Evolutionary conservation across 1,140 invertebrate species (phyloP).

Genomic region (Drosophila yakuba): DNA sequence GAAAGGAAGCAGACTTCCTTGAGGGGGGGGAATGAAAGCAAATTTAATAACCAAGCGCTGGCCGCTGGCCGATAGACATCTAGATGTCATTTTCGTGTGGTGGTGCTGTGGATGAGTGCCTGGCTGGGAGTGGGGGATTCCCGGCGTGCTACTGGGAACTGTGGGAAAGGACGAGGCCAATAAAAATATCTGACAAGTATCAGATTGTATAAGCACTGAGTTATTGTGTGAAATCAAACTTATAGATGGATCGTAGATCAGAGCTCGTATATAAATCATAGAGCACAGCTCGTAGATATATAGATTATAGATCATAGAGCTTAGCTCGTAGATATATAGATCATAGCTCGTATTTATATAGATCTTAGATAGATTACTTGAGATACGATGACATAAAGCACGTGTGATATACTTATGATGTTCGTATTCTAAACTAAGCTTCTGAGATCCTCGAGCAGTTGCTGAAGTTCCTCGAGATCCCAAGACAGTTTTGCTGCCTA

Average conservation of each 20-base stretch:
- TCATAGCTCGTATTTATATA: too few species aligned
- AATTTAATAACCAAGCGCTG: slow-evolving; percentile 61
- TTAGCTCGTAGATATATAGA: too few species aligned
- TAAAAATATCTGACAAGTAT: too few species aligned
- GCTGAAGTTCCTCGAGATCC: not conserved
- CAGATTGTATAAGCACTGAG: too few species aligned
- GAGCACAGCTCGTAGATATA: too few species aligned
- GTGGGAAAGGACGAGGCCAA: slow-evolving; percentile 43
- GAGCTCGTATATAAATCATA: too few species aligned
- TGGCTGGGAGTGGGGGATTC: not conserved
- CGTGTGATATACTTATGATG: too few species aligned
- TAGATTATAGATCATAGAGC: too few species aligned
- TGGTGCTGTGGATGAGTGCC: slow-evolving; percentile 23
- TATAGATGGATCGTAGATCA: too few species aligned
- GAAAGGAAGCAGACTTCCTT: slow-evolving; percentile 55
- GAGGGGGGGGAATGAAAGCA: slow-evolving; percentile 40
- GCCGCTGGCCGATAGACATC: slow-evolving; percentile 60
- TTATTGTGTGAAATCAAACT: not conserved
- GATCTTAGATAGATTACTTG: too few species aligned
- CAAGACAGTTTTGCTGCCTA: not conserved
- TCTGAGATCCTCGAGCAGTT: not conserved
- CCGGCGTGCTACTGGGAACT: not conserved
- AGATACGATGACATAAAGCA: too few species aligned
- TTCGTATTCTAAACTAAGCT: not conserved
- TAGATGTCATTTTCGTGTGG: slow-evolving; percentile 59